Evolutionary conservation across 2,888 invertebrate genomes (phyloP).

Genomic region (Ophraella communa): DNA sequence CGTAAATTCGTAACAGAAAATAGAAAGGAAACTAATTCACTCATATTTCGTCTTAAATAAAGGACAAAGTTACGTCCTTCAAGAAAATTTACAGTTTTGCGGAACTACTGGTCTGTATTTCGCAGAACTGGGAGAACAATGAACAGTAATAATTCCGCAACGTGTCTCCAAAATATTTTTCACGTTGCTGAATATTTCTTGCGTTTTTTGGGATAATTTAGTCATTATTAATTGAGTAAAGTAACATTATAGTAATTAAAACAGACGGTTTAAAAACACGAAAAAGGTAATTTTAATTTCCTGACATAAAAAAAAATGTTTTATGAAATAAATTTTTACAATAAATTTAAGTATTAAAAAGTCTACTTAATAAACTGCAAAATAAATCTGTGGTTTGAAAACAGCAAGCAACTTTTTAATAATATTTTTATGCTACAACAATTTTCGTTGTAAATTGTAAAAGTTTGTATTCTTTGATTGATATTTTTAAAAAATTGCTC

Average conservation of each 20-base stretch:
- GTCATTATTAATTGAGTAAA: not conserved
- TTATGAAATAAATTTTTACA: too few species aligned
- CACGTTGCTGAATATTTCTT: slow-evolving; percentile 45
- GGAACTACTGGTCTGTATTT: not conserved
- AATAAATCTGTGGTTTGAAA: too few species aligned
- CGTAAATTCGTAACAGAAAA: slow-evolving; percentile 35
- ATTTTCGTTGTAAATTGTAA: too few species aligned
- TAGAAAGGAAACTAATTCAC: slow-evolving; percentile 16
- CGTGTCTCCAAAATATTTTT: slow-evolving; percentile 55
- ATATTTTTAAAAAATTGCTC: too few species aligned
- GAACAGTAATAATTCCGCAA: slow-evolving; percentile 44
- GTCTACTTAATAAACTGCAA: too few species aligned
- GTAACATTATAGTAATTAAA: not conserved
- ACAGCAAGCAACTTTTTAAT: too few species aligned
- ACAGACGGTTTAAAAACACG: not conserved
- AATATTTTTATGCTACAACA: too few species aligned
- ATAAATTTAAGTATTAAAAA: too few species aligned
- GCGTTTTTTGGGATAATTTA: not conserved
- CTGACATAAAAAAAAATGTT: too few species aligned
- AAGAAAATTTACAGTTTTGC: not conserved
- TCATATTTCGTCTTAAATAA: not conserved
- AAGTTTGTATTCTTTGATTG: too few species aligned
- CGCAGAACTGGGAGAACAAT: slow-evolving; percentile 22
- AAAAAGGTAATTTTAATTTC: too few species aligned
- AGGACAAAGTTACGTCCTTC: not conserved